Evolutionary conservation across 2,888 invertebrate species (phyloP).

Genomic region (Gari tellinella): DNA sequence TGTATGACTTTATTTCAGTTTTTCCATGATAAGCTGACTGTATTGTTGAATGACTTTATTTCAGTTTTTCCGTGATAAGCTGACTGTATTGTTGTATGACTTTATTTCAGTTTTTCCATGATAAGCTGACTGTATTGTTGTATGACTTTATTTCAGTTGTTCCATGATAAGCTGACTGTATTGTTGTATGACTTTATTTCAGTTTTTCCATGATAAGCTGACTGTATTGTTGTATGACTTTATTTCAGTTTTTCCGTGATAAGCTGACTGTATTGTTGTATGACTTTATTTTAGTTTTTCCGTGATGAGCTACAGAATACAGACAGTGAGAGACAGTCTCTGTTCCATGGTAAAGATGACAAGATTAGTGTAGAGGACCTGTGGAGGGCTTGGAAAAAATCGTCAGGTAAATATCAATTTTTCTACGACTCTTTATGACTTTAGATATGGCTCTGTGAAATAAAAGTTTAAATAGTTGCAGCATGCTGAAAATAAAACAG

Average conservation of each 20-base stretch:
- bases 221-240: neutral
- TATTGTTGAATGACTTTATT: too few species aligned
- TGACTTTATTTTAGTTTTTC: conserved; percentile 91
- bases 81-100: neutral
- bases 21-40: too few species aligned
- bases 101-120: too few species aligned
- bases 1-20: too few species aligned
- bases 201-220: neutral
- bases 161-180: neutral
- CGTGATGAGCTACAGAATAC: conserved; percentile 98
- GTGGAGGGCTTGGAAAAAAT: conserved; percentile 98
- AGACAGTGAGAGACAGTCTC: conserved; percentile 96
- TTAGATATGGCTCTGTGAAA: too few species aligned
- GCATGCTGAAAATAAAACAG: too few species aligned
- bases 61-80: neutral
- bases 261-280: neutral
- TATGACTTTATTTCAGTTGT: neutral
- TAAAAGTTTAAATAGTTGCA: too few species aligned
- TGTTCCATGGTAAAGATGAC: conserved; percentile 98
- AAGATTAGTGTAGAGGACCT: conserved; percentile 98
- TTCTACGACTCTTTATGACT: too few species aligned
- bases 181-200: neutral
- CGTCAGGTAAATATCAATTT: conserved; percentile 88
- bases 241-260: too few species aligned
- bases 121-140: neutral